These are phyloP conservation scores for Hippocampus abdominalis DNA, from an alignment of 2,113 vertebrate genomes.

Conservation along the genomic window DNA sequence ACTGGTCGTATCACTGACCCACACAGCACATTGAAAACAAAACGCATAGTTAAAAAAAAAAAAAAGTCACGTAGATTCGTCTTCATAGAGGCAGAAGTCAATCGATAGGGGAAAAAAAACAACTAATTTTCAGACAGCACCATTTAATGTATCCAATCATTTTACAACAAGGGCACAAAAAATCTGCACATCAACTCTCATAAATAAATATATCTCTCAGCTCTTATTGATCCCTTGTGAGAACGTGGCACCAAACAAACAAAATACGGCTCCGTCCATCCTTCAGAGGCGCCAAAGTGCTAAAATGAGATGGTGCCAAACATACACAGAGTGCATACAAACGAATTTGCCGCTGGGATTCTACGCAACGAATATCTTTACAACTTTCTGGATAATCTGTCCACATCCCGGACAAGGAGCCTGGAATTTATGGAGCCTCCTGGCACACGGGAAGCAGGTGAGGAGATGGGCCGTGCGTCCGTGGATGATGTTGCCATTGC, in stretches of 20 bases:
- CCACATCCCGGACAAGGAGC: constrained; percentile 90
- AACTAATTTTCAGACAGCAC: constrained; percentile 13
- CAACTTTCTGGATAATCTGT: constrained; percentile 90
- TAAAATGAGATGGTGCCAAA: constrained; percentile 6
- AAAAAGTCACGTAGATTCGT: not conserved
- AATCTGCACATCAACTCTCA: constrained; percentile 8
- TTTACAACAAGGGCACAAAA: not conserved
- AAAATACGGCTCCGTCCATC: constrained; percentile 22
- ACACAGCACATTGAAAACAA: not conserved
- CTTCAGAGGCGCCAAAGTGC: constrained; percentile 50
- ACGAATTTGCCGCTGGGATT: not conserved
- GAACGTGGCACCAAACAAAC: constrained; percentile 29
- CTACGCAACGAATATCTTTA: constrained; percentile 88
- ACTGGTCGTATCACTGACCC: constrained; percentile 6
- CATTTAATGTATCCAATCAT: not conserved
- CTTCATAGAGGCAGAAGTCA: not conserved
- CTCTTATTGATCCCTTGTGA: constrained; percentile 25
- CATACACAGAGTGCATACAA: constrained; percentile 32
- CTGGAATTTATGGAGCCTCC: constrained; percentile 82
- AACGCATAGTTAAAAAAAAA: not conserved
- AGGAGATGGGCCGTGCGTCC: constrained; percentile 90
- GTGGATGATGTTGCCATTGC: constrained; percentile 92
- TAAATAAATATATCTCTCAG: constrained; percentile 63
- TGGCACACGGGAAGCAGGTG: constrained; percentile 89
- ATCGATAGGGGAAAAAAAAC: not conserved